phyloP scores from a whole-genome alignment of 2,888 invertebrate genomes.

The Synanthedon tipuliformis region DNA sequence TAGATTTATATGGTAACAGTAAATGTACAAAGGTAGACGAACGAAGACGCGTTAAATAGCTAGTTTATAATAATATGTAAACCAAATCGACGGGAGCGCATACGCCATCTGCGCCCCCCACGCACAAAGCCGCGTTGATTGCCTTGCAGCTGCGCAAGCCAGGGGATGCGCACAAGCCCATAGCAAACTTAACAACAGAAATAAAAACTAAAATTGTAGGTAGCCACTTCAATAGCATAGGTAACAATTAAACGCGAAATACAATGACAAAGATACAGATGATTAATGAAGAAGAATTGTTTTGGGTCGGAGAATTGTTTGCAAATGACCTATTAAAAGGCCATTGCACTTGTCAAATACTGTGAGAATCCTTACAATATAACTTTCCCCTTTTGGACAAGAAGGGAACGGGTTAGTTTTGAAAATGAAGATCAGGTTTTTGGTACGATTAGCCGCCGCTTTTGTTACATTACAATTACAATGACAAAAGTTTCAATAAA shows the following conservation, averaged over 20 bases:
- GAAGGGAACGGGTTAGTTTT: constrained; percentile 14
- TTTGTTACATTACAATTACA: constrained; percentile 2
- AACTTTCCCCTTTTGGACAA: constrained; percentile 14
- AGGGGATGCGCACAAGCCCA: constrained; percentile 26
- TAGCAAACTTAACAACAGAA: not conserved
- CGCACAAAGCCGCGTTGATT: constrained; percentile 53
- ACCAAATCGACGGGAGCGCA: constrained; percentile 27
- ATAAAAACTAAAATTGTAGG: too few relatives aligned
- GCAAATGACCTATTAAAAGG: constrained; percentile 30
- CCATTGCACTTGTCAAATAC: constrained; percentile 28
- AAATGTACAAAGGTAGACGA: too few relatives aligned
- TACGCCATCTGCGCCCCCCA: constrained; percentile 63
- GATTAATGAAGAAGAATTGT: constrained; percentile 5
- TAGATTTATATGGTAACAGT: too few relatives aligned
- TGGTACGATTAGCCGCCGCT: constrained; percentile 3
- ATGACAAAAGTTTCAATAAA: not conserved
- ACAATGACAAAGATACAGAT: constrained; percentile 1
- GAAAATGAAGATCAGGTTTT: constrained; percentile 15
- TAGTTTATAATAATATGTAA: constrained; percentile 6
- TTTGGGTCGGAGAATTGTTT: constrained; percentile 2
- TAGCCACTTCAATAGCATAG: too few relatives aligned
- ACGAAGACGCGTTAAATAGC: constrained; percentile 24
- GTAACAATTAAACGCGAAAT: too few relatives aligned
- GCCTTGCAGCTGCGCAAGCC: constrained; percentile 47
- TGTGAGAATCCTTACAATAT: constrained; percentile 22